Percentiles rank a stretch among this genome's conserved stretches.
Evolutionary conservation across 2,113 vertebrate species (phyloP).

Genomic region (Ciconia boyciana): DNA sequence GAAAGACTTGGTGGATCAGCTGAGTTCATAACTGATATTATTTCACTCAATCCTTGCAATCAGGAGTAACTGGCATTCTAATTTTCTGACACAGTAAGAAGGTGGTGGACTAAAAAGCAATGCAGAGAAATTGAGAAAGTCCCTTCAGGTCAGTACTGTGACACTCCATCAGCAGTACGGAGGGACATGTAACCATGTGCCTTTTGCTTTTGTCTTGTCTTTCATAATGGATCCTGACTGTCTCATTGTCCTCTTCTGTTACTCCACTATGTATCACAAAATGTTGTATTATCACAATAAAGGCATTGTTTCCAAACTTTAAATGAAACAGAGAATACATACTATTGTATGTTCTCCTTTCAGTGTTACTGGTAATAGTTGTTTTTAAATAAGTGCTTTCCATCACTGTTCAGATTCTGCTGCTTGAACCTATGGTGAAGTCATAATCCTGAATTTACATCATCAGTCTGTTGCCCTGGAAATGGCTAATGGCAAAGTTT

Average conservation of each 20-base stretch:
- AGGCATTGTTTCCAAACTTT: not conserved
- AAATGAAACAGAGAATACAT: not conserved
- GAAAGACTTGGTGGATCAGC: not conserved
- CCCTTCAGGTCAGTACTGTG: not conserved
- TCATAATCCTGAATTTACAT: not conserved
- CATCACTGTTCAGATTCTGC: not conserved
- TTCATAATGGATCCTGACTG: not conserved
- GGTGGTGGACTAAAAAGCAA: not conserved
- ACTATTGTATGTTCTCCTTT: not conserved
- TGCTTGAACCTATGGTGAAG: not conserved
- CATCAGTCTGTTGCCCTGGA: not conserved
- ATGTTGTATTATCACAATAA: not conserved
- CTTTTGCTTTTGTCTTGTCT: not conserved
- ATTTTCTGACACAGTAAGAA: not conserved
- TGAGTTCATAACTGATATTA: not conserved
- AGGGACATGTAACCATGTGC: not conserved
- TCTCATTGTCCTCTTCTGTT: not conserved
- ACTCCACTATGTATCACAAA: not conserved
- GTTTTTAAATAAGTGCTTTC: not conserved
- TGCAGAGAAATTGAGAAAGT: not conserved
- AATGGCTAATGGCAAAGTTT: not conserved
- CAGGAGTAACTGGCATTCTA: not conserved
- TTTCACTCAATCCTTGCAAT: not conserved
- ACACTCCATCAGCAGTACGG: not conserved
- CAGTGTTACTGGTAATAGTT: not conserved